These are phyloP conservation scores for Tetragonula carbonaria DNA, from an alignment of 2,888 invertebrate species.

Conservation along the genomic window DNA sequence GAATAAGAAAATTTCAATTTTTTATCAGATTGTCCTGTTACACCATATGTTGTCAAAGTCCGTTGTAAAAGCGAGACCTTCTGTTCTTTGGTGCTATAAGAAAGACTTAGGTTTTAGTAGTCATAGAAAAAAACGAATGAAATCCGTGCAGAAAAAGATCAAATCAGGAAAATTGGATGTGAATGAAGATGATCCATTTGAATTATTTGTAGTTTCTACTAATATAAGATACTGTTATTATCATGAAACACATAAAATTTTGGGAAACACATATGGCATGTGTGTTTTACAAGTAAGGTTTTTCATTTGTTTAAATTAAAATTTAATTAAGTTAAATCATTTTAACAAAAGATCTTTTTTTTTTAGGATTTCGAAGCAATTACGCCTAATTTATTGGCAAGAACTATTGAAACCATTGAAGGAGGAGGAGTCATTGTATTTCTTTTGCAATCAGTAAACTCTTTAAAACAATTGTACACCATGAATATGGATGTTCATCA, in stretches of 20 bases:
- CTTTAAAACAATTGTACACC: conserved; percentile 96
- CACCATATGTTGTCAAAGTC: conserved; percentile 99
- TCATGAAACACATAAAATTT: conserved; percentile 98
- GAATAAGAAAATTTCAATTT: conserved; percentile 2
- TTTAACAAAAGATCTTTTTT: conserved; percentile 34
- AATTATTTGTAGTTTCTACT: conserved; percentile 97
- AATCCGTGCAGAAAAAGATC: conserved; percentile 92
- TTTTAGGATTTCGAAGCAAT: conserved; percentile 97
- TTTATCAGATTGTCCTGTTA: conserved; percentile 93
- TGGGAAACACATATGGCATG: conserved; percentile 98
- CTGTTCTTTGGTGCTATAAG: conserved; percentile 99
- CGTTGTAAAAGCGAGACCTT: conserved; percentile 95
- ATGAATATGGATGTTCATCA: conserved; percentile 99
- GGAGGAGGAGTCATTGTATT: conserved; percentile 97
- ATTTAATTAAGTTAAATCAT: too few species aligned
- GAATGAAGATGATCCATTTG: conserved; percentile 98
- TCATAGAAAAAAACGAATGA: conserved; percentile 96
- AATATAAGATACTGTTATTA: conserved; percentile 99
- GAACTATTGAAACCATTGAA: conserved; percentile 99
- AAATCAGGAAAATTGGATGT: conserved; percentile 94
- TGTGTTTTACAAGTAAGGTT: conserved; percentile 93
- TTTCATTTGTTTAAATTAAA: background rate
- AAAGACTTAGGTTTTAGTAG: conserved; percentile 88
- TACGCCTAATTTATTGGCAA: conserved; percentile 97
- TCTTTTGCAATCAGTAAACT: conserved; percentile 92